Base-by-base conservation (phyloP, 2,797 vertebrate species). In the Cynodonichthys magdalenae region DNA sequence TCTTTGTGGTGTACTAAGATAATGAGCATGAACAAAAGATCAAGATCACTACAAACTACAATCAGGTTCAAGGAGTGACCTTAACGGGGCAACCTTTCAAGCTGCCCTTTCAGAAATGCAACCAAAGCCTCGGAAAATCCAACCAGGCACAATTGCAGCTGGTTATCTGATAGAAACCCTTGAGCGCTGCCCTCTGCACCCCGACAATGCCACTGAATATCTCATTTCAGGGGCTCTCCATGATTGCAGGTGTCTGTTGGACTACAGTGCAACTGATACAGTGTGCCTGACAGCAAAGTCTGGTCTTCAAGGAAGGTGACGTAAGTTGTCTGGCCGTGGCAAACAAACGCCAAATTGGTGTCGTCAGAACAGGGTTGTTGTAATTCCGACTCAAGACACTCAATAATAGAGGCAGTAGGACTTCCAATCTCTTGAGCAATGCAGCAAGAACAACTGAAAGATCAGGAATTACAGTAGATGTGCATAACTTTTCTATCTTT, bases 91-190 rank as follows among this genome's bases (percentile, higher is more conserved):
- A 48, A 88, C 88, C 84, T 92, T 89, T 87, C 57, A 77, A 75
- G 73, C 69, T 76, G 81, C 63, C 78, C 82, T 88, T 87, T 91
- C 83, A 90, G 52, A 75, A 84, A 75, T 27, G 77, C 88, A 87
- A 88, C 87, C 72, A 82, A 88, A 87, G 83, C 86, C 80, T 78
- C 83, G 81, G 89, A 90, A 93, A 82, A 65, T 82, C 66, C 66
- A 66, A 71, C 20, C 34, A 3, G 58, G 51, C 79, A 84, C 85
- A 85, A 85, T 77, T 63, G 86, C 62, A 56, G 66, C 76, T 55
- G 83, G 87, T 85, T 88, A 93, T 89, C 87, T 77, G 88, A 90
- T 88, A 68, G 87, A 90, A 89, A 85, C 72, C 75, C 69, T 82
- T 67, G 47, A 28, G 75, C 53, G 62, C 79, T 84, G 84, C 64